Percentiles rank a stretch among this genome's conserved stretches.
phyloP scores from a whole-genome alignment of 1,140 invertebrate species.

The Lepidurus packardi region DNA sequence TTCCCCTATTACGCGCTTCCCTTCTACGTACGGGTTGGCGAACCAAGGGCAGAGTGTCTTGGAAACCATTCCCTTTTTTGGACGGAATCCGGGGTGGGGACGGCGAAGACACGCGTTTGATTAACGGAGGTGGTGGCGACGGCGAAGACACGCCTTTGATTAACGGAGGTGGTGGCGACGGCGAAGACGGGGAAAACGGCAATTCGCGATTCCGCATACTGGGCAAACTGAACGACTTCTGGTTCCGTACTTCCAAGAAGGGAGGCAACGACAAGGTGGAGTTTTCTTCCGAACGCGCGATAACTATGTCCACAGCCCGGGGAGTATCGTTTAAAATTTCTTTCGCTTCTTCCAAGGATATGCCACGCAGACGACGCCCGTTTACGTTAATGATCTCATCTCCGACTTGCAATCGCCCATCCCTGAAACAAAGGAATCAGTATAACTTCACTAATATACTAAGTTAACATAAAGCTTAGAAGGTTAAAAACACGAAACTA shows the following conservation, averaged over 20 bases:
- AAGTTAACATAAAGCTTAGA: too few relatives aligned
- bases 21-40: conserved; percentile 2
- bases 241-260: not conserved
- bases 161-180: conserved; percentile 17
- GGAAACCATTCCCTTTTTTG: not conserved
- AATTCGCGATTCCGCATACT: not conserved
- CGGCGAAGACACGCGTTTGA: not conserved
- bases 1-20: not conserved
- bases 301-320: conserved; percentile 66
- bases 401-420: conserved; percentile 68
- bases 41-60: not conserved
- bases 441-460: not conserved
- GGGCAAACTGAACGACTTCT: conserved; percentile 21
- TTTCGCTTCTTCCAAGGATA: conserved; percentile 68
- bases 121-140: conserved; percentile 23
- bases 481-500: too few relatives aligned
- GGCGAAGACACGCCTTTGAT: not conserved
- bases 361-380: conserved; percentile 66
- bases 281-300: conserved; percentile 43
- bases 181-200: not conserved
- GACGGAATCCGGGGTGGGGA: not conserved
- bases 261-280: conserved; percentile 24
- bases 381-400: conserved; percentile 84
- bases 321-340: conserved; percentile 56
- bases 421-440: conserved; percentile 48